Evolutionary conservation across 2,113 vertebrate species (phyloP).

Genomic region (Gallinago paraguaiae): DNA sequence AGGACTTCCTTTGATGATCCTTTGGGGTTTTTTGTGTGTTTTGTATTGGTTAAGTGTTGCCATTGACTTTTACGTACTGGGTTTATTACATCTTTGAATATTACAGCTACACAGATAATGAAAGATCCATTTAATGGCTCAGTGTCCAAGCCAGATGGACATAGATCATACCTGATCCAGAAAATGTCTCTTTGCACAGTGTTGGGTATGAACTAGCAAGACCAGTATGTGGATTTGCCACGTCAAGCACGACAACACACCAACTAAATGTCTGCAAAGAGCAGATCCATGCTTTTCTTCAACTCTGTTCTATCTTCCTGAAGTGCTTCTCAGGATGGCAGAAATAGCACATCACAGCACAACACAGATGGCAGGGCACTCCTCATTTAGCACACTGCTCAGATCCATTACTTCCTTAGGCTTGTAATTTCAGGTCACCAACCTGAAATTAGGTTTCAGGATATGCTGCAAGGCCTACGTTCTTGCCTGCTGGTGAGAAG

Average conservation of each 20-base stretch:
- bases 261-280: neutral
- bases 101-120: neutral
- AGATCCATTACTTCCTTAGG: neutral
- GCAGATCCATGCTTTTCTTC: neutral
- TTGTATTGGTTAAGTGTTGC: neutral
- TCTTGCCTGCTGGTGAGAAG: neutral
- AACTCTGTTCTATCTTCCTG: neutral
- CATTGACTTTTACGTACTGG: neutral
- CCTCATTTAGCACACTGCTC: neutral
- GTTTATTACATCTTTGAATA: neutral
- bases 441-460: neutral
- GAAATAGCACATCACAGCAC: neutral
- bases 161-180: neutral
- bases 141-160: neutral
- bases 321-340: neutral
- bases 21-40: neutral
- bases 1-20: neutral
- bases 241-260: neutral
- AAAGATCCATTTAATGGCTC: neutral
- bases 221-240: neutral
- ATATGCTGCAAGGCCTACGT: neutral
- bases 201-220: neutral
- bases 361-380: neutral
- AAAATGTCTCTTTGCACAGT: neutral
- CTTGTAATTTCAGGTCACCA: neutral